phyloP scores from a whole-genome alignment of 2,113 vertebrate genomes.

The Strix uralensis region DNA sequence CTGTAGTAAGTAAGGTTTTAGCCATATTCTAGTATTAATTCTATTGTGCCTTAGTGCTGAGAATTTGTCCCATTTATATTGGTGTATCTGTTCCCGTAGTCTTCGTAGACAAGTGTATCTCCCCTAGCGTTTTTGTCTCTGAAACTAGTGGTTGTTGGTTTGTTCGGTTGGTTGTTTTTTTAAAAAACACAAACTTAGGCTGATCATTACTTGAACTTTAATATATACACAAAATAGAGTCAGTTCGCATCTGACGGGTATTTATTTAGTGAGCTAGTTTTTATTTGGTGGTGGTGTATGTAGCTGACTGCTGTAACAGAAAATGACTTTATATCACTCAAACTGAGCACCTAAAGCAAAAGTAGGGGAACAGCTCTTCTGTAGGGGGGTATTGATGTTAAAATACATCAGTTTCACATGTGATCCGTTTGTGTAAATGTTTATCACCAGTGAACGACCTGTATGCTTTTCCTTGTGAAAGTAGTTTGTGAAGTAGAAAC shows the following conservation, averaged over 20 bases:
- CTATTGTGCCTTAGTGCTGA: slow-evolving; percentile 68
- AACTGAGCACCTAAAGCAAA: neutral
- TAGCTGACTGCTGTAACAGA: slow-evolving; percentile 4
- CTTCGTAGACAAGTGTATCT: neutral
- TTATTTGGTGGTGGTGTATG: neutral
- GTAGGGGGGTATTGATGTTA: neutral
- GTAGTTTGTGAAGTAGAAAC: neutral
- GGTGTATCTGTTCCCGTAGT: neutral
- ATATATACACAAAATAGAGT: neutral
- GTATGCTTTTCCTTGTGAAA: neutral
- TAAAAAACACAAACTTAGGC: neutral
- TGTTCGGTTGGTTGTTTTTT: neutral
- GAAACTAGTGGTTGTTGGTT: neutral
- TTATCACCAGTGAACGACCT: neutral
- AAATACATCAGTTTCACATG: neutral
- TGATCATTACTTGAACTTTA: slow-evolving; percentile 43
- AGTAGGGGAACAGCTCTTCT: neutral
- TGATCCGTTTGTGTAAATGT: neutral
- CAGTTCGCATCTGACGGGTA: neutral
- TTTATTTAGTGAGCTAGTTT: neutral
- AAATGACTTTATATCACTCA: neutral
- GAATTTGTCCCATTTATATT: neutral
- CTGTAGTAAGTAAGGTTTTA: slow-evolving; percentile 38
- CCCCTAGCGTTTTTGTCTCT: neutral
- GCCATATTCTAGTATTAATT: slow-evolving; percentile 46